A percentile compares a stretch with the other conserved stretches of the same genome.
These are phyloP conservation scores for Adrianichthys oophorus DNA, from an alignment of 2,797 vertebrate genomes.

Conservation along the genomic window DNA sequence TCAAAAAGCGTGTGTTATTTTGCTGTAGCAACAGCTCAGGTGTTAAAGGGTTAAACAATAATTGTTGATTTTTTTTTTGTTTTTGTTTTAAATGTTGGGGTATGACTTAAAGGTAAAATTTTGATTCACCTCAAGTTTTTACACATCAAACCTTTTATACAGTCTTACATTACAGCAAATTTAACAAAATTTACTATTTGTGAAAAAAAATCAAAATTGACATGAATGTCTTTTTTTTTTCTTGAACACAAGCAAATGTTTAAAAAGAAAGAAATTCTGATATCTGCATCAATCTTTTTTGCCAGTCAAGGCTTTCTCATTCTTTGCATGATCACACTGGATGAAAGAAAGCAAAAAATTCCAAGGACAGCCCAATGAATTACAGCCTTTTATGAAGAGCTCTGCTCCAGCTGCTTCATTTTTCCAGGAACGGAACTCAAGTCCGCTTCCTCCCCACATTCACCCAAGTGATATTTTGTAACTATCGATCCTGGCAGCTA, in stretches of 20 bases:
- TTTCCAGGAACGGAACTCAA: slow-evolving; percentile 38
- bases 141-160: too few species aligned
- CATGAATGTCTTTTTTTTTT: too few species aligned
- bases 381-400: slow-evolving; percentile 15
- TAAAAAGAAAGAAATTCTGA: slow-evolving; percentile 29
- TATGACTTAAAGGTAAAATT: too few species aligned
- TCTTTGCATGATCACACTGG: slow-evolving; percentile 15
- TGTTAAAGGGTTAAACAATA: too few species aligned
- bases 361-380: slow-evolving; percentile 49
- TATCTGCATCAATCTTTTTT: slow-evolving; percentile 16
- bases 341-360: slow-evolving; percentile 19
- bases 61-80: too few species aligned
- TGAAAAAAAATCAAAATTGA: too few species aligned
- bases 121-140: too few species aligned
- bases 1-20: too few species aligned
- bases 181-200: too few species aligned
- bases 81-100: too few species aligned
- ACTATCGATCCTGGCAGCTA: slow-evolving; percentile 68
- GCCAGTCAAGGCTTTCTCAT: neutral
- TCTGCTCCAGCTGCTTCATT: slow-evolving; percentile 51
- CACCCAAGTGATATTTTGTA: slow-evolving; percentile 50
- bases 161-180: too few species aligned
- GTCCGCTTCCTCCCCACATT: slow-evolving; percentile 39
- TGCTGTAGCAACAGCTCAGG: too few species aligned
- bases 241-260: neutral